Conservation (phyloP, 2,888 invertebrate species). For the Eulithis prunata region DNA sequence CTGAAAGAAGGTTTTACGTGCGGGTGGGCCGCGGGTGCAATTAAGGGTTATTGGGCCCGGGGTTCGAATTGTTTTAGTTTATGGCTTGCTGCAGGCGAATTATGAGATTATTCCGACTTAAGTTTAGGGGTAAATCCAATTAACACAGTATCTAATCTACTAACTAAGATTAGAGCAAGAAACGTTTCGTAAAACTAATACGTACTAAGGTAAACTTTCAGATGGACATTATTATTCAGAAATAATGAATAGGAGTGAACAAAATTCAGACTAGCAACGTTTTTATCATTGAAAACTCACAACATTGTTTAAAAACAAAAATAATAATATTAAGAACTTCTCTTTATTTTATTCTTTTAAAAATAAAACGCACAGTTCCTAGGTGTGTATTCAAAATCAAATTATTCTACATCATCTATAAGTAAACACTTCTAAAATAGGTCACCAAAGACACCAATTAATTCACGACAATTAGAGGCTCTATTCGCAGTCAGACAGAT, state of each 20-base stretch:
- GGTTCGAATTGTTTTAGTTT: slow-evolving; percentile 34
- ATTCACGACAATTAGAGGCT: background rate
- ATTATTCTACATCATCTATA: too few relatives aligned
- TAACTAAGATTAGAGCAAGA: background rate
- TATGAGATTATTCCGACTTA: slow-evolving; percentile 21
- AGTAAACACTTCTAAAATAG: background rate
- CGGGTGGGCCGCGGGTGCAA: slow-evolving; percentile 34
- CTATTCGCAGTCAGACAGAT: slow-evolving; percentile 11
- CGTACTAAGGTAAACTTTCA: too few relatives aligned
- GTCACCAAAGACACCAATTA: background rate
- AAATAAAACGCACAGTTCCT: too few relatives aligned
- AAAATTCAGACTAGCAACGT: too few relatives aligned
- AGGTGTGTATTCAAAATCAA: too few relatives aligned
- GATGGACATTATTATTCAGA: too few relatives aligned
- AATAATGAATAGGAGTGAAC: too few relatives aligned
- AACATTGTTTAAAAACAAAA: too few relatives aligned
- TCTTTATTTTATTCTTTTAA: background rate
- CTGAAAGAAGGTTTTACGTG: slow-evolving; percentile 21
- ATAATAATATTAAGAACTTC: too few relatives aligned
- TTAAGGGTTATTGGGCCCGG: slow-evolving; percentile 39
- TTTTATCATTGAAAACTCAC: too few relatives aligned
- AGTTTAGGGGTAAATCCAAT: slow-evolving; percentile 1
- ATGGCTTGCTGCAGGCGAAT: slow-evolving; percentile 25
- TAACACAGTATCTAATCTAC: background rate
- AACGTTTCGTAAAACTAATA: too few relatives aligned